phyloP scores from a whole-genome alignment of 2,888 invertebrate genomes.

The Drosophila acutilabella region DNA sequence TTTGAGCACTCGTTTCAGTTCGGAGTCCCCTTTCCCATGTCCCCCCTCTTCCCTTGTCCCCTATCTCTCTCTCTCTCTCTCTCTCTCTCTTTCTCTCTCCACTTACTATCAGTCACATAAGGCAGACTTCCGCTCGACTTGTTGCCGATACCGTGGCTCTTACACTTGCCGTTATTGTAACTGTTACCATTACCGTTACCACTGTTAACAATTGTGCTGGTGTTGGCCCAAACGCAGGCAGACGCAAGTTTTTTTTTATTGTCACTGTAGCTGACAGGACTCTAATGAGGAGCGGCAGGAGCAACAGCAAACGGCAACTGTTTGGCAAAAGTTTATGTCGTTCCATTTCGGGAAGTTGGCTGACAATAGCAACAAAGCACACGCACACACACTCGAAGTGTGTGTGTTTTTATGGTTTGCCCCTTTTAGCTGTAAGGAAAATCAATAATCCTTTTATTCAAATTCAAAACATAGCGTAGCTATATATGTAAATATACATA shows the following conservation, averaged over 20 bases:
- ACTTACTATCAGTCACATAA: slow-evolving; percentile 40
- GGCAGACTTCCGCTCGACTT: slow-evolving; percentile 42
- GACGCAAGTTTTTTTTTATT: slow-evolving; percentile 35
- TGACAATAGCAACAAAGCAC: slow-evolving; percentile 37
- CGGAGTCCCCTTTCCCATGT: no score
- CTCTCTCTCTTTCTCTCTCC: no score
- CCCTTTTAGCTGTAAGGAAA: slow-evolving; percentile 31
- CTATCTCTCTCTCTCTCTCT: no score
- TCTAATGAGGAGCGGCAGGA: slow-evolving; percentile 44
- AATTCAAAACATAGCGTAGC: slow-evolving; percentile 46
- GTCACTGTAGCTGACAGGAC: slow-evolving; percentile 38
- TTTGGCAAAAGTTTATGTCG: slow-evolving; percentile 42
- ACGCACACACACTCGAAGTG: neutral
- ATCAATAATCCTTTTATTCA: slow-evolving; percentile 67
- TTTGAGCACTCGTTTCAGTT: slow-evolving; percentile 7
- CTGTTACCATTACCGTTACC: slow-evolving; percentile 12
- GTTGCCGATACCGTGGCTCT: slow-evolving; percentile 28
- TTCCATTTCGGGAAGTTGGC: slow-evolving; percentile 16
- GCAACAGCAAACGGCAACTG: slow-evolving; percentile 26
- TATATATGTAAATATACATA: slow-evolving; percentile 19
- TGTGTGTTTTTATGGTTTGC: slow-evolving; percentile 8
- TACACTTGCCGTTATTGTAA: slow-evolving; percentile 41
- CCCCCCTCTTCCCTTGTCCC: no score
- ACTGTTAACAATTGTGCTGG: neutral
- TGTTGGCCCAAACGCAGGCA: slow-evolving; percentile 28